Evolutionary conservation across 2,113 vertebrate species (phyloP).

Genomic region (Bagarius yarrelli): DNA sequence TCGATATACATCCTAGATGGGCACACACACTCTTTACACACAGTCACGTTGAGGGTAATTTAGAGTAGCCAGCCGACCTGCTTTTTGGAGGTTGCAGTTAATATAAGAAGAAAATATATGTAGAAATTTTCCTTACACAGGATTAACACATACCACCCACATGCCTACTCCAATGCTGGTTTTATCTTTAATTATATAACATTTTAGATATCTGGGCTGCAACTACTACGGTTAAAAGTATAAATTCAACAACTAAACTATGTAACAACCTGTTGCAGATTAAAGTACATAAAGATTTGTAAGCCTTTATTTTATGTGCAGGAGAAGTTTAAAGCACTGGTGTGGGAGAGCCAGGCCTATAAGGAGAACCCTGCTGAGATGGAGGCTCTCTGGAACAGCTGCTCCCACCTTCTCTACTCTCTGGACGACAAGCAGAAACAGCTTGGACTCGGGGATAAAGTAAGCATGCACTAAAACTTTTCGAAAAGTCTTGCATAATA

Average conservation of each 20-base stretch:
- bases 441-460: slow-evolving; percentile 82
- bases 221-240: background rate
- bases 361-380: slow-evolving; percentile 73
- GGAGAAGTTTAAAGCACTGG: slow-evolving; percentile 84
- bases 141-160: background rate
- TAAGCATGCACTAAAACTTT: slow-evolving; percentile 45
- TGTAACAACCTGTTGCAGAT: background rate
- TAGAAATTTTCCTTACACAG: background rate
- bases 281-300: background rate
- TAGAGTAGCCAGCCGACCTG: background rate
- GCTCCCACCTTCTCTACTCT: slow-evolving; percentile 78
- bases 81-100: background rate
- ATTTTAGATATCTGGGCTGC: background rate
- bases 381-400: slow-evolving; percentile 77
- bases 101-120: background rate
- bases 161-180: background rate
- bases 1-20: background rate
- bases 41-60: background rate
- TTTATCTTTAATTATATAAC: background rate
- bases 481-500: background rate
- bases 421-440: slow-evolving; percentile 81
- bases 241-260: too few relatives aligned
- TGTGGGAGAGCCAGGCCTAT: slow-evolving; percentile 79
- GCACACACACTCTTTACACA: background rate
- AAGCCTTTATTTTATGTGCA: slow-evolving; percentile 47